Conservation (phyloP, 1,140 invertebrate species). For the Metaphire vulgaris region DNA sequence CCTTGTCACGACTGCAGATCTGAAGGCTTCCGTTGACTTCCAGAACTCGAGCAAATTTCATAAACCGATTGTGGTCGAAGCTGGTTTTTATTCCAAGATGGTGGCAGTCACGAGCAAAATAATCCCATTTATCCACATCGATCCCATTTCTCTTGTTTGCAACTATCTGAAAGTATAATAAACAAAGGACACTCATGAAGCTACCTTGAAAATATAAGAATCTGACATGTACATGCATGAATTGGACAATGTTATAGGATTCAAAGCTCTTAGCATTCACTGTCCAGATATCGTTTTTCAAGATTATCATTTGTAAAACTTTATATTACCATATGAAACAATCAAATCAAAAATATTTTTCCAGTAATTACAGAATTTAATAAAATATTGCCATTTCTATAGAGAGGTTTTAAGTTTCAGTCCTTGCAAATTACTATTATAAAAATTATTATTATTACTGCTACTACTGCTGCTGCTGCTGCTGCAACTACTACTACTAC, state of each 20-base stretch:
- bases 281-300: neutral
- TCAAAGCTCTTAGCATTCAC: neutral
- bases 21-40: slow-evolving; percentile 35
- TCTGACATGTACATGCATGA: neutral
- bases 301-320: slow-evolving; percentile 5
- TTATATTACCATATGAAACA: neutral
- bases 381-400: too few relatives aligned
- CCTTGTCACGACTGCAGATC: slow-evolving; percentile 49
- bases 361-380: too few relatives aligned
- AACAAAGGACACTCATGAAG: neutral
- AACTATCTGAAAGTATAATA: slow-evolving; percentile 53
- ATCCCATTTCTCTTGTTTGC: slow-evolving; percentile 58
- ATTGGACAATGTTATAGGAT: neutral
- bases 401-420: too few relatives aligned
- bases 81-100: slow-evolving; percentile 47
- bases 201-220: too few relatives aligned
- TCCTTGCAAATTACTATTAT: too few relatives aligned
- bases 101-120: slow-evolving; percentile 57
- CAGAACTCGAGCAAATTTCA: slow-evolving; percentile 39
- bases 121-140: slow-evolving; percentile 66
- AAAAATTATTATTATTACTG: too few relatives aligned
- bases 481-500: too few relatives aligned
- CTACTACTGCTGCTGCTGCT: too few relatives aligned
- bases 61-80: slow-evolving; percentile 49
- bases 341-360: too few relatives aligned